These are phyloP conservation scores for Gymnoscopelus braueri DNA, from an alignment of 2,797 vertebrate genomes.

Conservation along the genomic window DNA sequence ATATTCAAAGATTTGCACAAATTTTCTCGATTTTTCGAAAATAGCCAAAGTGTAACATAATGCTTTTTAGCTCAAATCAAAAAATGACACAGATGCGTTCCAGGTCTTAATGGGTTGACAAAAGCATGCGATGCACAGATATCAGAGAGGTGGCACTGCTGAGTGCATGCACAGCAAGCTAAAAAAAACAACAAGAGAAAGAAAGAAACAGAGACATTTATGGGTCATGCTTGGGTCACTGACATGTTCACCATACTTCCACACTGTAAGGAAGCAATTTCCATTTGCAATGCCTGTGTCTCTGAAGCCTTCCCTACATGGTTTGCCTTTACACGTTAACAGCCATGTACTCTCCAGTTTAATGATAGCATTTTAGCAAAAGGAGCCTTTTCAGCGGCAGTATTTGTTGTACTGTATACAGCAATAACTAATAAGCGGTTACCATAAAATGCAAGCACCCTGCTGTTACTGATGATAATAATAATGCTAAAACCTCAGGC, in stretches of 20 bases:
- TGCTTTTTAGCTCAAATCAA: too few relatives aligned
- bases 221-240: constrained; percentile 40
- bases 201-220: constrained; percentile 4
- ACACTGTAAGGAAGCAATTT: not conserved
- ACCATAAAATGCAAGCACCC: not conserved
- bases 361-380: not conserved
- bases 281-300: not conserved
- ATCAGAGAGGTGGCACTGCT: too few relatives aligned
- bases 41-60: too few relatives aligned
- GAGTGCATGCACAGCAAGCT: constrained; percentile 45
- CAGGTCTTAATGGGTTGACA: too few relatives aligned
- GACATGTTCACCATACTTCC: constrained; percentile 18
- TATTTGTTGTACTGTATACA: too few relatives aligned
- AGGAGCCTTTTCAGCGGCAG: not conserved
- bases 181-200: not conserved
- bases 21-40: too few relatives aligned
- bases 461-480: not conserved
- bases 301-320: not conserved
- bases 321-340: too few relatives aligned
- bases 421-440: constrained; percentile 10
- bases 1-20: too few relatives aligned
- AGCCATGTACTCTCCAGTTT: not conserved
- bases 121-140: constrained; percentile 49
- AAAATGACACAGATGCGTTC: too few relatives aligned
- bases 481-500: not conserved